Evolutionary conservation across 35 echinoderm and acorn worm genomes (phyloP), one percentile per base, ranked within the genome.

Genomic region (Apostichopus californicus): DNA sequence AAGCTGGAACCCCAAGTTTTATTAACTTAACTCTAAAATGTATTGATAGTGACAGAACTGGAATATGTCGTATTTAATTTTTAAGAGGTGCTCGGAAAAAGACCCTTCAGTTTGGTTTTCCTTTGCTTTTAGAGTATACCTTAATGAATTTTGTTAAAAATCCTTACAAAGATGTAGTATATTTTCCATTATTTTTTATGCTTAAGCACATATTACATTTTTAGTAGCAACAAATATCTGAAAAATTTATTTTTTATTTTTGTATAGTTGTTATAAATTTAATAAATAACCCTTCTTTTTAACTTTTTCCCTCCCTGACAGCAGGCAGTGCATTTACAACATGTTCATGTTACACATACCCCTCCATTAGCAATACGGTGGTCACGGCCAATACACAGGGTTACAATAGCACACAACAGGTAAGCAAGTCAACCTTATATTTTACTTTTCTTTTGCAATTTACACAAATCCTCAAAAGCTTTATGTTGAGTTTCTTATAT

Each of bases 371-470:
- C 91, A 97, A 94, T 94, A 97, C 95, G 80, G 73, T 91, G 55
- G 73, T 91, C 46, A 93, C 95, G 71, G 92, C 95, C 68, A 97
- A 94, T 80, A 83, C 95, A 94, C 95, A 97, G 93, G 93, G 95
- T 97, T 97, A 92, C 72, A 97, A 97, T 77, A 94, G 93, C 87
- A 94, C 93, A 90, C 95, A 94, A 92, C 95, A 97, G 95, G 95
- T 97, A 88, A 90, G 93, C 9, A 14, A 61, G 12, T 61, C 12
- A 0, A 9, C 12, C 5, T 61, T 61, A 12, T 61, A 9, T 61
- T 61, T 61, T 61, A 8, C 12, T 61, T 12, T 61, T 61, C 12
- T 61, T 61, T 46, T 46, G 3, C 34, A 46, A 46, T 46, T 46
- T 46, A 46, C 34, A 46, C 34, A 3, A 46, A 46, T 46, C 34